Conservation (phyloP, 1,140 invertebrate species). For the Tetranychus cinnabarinus region DNA sequence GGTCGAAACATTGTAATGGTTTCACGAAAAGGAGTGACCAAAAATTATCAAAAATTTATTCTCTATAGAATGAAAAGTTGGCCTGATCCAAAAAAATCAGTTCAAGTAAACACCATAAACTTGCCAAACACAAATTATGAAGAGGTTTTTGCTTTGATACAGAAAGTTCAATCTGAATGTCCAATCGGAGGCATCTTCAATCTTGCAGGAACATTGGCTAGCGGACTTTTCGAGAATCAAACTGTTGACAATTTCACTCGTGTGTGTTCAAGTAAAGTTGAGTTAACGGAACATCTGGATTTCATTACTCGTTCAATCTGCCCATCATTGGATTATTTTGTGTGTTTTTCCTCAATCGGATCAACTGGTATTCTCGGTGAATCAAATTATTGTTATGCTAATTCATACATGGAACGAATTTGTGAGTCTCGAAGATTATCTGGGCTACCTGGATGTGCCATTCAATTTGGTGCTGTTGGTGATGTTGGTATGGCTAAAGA, state of each 20-base stretch:
- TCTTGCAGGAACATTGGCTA: conserved; percentile 55
- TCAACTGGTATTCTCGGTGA: conserved; percentile 84
- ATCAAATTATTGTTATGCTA: conserved; percentile 81
- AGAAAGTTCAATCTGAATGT: conserved; percentile 21
- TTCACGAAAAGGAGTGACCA: conserved; percentile 25
- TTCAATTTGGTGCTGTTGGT: conserved; percentile 92
- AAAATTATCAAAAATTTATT: conserved; percentile 25
- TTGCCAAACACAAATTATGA: conserved; percentile 33
- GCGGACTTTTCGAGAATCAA: conserved; percentile 70
- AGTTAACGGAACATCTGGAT: conserved; percentile 48
- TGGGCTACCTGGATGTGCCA: conserved; percentile 39
- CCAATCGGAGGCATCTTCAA: conserved; percentile 85
- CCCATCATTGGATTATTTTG: conserved; percentile 61
- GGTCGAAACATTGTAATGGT: conserved; percentile 26
- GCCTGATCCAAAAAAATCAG: neutral
- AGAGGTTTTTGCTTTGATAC: conserved; percentile 14
- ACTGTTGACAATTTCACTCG: conserved; percentile 46
- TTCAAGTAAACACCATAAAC: neutral
- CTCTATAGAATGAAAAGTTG: conserved; percentile 18
- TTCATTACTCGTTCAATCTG: conserved; percentile 41
- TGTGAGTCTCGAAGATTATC: conserved; percentile 53
- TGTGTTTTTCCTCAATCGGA: conserved; percentile 77
- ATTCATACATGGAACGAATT: conserved; percentile 85
- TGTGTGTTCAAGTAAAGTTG: conserved; percentile 33
- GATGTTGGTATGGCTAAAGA: conserved; percentile 62